Evolutionary conservation across 2,888 invertebrate genomes (phyloP), one percentile per base, ranked within the genome.

Genomic region (Orgyia antiqua): DNA sequence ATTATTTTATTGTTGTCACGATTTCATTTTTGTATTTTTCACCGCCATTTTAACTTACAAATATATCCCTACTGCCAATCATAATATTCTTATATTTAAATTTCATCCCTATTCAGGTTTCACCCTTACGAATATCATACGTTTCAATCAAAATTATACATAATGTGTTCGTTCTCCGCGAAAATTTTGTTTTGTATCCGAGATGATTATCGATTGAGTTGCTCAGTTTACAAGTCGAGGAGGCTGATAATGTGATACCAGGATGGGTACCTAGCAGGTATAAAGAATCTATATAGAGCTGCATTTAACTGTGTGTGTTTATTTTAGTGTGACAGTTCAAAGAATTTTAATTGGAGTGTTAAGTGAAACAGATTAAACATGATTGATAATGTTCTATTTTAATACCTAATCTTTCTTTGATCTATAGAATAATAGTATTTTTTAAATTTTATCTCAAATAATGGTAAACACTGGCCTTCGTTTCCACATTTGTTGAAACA

Each of bases 141-240:
- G 45, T 56, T 54, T 47, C 48, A 51, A 53, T 56, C 43, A 45
- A 47, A 49, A 54, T 56, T 54, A 56, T 39, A 42, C 38, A 33
- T 46, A 45, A 42, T 35, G 38, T 31, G 38, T 37, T 24, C 39
- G 33, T 46, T 34, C 34, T 41, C 36, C 39, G 43, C 30, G 46
- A 36, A 40, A 46, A 51, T 47, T 45, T 49, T 55, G 43, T 21
- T 54, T 63, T 60, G 63, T 68, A 40, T 59, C 47, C 55, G 55
- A 70, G 72, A 78, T 79, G 78, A 77, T 76, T 80, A 83, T 83
- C 82, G 82, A 83, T 82, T 82, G 75, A 59, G 72, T 58, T 68
- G 67, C 76, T 80, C 82, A 75, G 77, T 79, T 83, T 78, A 82
- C 82, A 82, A 79, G 73, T 74, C 66, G 73, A 68, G 75, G 68